A percentile compares a stretch with the other conserved stretches of the same genome.
These are phyloP conservation scores for Myrmecophaga tridactyla DNA, from an alignment of 2,113 vertebrate species.

Conservation along the genomic window DNA sequence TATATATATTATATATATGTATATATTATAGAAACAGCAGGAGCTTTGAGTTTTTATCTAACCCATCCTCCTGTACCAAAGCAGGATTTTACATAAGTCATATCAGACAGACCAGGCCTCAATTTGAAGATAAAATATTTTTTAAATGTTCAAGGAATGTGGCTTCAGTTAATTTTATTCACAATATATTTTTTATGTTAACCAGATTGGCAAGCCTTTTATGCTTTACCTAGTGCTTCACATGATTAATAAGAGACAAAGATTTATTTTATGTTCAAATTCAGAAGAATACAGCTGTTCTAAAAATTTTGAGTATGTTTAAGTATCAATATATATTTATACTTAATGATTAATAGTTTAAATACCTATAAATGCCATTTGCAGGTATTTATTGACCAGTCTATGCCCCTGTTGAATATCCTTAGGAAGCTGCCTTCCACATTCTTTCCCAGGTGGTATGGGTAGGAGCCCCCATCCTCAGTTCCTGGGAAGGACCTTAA, in stretches of 20 bases:
- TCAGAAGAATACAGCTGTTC: neutral
- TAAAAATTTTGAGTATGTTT: neutral
- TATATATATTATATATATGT: too few species aligned
- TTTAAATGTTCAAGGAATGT: conserved; percentile 23
- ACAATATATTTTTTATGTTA: conserved; percentile 2
- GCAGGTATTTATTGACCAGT: neutral
- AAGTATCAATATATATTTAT: neutral
- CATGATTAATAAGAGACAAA: neutral
- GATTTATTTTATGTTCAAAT: conserved; percentile 33
- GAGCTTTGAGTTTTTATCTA: conserved; percentile 1
- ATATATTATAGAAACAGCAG: neutral
- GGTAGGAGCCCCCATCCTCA: too few species aligned
- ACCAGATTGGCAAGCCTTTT: neutral
- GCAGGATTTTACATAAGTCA: conserved; percentile 14
- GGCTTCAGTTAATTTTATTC: neutral
- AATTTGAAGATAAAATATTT: conserved; percentile 23
- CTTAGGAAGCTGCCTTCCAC: neutral
- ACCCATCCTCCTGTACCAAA: neutral
- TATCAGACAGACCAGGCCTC: neutral
- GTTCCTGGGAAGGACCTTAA: neutral
- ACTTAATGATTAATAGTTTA: neutral
- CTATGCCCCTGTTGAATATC: neutral
- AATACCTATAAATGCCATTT: neutral
- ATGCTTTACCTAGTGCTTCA: neutral
- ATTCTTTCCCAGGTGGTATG: neutral